phyloP scores from a whole-genome alignment of 1,140 invertebrate species.

The Nephila pilipes region DNA sequence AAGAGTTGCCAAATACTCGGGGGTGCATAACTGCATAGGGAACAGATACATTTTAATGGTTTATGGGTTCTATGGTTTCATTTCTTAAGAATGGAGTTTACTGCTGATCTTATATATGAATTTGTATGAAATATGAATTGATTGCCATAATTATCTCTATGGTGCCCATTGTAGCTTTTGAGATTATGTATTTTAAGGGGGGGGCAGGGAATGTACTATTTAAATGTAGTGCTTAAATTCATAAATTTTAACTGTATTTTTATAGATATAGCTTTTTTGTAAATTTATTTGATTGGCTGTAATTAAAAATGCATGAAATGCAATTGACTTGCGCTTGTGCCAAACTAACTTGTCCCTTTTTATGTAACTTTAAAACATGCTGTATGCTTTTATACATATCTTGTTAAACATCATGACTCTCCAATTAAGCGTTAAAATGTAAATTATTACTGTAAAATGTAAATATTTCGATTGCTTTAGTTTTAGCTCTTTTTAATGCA shows the following conservation, averaged over 20 bases:
- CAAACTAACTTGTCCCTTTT: conserved; percentile 1
- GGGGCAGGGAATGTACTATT: neutral
- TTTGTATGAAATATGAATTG: neutral
- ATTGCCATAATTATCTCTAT: neutral
- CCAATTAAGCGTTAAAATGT: neutral
- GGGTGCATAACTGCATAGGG: neutral
- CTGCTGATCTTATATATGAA: neutral
- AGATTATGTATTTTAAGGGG: neutral
- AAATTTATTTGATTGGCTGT: neutral
- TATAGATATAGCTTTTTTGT: neutral
- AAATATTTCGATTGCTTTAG: neutral
- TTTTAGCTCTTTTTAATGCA: neutral
- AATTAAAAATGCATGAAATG: neutral
- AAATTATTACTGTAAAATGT: neutral
- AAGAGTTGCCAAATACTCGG: conserved; percentile 26
- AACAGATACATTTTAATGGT: neutral
- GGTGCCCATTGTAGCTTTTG: neutral
- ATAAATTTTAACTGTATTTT: neutral
- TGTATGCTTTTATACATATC: neutral
- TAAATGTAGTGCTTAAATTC: neutral
- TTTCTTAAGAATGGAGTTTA: neutral
- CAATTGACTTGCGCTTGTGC: neutral
- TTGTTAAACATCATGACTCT: neutral
- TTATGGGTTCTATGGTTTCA: neutral
- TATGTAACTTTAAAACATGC: neutral